Evolutionary conservation across 2,888 invertebrate species (phyloP), one percentile per base, ranked within the genome.

Genomic region (Drosophila melanosoma): DNA sequence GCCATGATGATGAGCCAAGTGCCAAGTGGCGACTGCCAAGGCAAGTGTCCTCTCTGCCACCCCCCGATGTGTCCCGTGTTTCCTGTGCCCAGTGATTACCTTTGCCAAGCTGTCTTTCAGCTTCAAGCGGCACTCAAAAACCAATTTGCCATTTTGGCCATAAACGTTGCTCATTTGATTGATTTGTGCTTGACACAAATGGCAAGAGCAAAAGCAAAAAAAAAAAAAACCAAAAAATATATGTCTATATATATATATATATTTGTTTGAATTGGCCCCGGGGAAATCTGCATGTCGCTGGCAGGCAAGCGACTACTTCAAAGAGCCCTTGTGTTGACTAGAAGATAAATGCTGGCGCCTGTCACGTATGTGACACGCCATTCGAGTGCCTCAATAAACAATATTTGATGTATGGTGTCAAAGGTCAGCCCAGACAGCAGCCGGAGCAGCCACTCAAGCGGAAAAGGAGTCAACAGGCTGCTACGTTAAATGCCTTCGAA

Each of bases 131-230:
- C 78, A 73, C 82, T 87, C 82, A 70, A 63, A 81, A 82, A 78
- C 83, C 89, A 88, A 90, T 90, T 90, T 86, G 84, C 87, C 81
- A 81, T 79, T 82, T 86, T 58, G 81, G 74, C 58, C 89, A 88
- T 90, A 84, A 88, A 83, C 83, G 86, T 57, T 57, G 74, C 74
- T 59, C 85, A 76, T 89, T 85, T 85, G 85, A 85, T 85, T 85
- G 85, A 90, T 85, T 90, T 86, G 87, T 67, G 76, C 63, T 53
- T 51, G 66, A 40, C 68, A 52, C 26, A 48, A 51, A 51, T 42
- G 6, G 42, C n/a, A 23, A 15, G 15, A 45, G 52, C 23, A 53
- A 49, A 57, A 40, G 36, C 32, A 11, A 51, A 26, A 29, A 32
- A 36, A 6, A 20, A 40, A 42, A 26, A 20, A 40, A 49, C 10